Conservation (phyloP, 2,888 invertebrate species). For the Ennomos erosarius region DNA sequence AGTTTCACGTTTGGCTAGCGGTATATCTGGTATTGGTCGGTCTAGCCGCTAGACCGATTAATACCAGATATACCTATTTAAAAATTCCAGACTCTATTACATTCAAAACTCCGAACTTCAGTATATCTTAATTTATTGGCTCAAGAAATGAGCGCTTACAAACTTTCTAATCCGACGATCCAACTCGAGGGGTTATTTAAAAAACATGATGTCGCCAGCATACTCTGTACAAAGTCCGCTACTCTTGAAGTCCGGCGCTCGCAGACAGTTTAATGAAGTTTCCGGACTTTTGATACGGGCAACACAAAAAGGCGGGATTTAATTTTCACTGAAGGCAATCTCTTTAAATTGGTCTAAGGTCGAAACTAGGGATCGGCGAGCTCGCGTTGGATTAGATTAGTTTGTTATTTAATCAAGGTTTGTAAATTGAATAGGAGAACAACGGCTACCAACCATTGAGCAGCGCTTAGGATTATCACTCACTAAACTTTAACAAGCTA, state of each 20-base stretch:
- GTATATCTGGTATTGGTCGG: too few species aligned
- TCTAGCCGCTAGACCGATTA: too few species aligned
- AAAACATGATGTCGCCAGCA: constrained; percentile 33
- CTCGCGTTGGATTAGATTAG: constrained; percentile 1
- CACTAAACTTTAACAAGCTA: too few species aligned
- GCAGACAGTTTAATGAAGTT: constrained; percentile 22
- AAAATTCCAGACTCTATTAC: constrained; percentile 8
- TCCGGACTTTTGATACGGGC: constrained; percentile 12
- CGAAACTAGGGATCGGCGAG: constrained; percentile 7
- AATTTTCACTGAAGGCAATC: constrained; percentile 11
- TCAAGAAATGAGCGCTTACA: constrained; percentile 13
- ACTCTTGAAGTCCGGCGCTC: constrained; percentile 7
- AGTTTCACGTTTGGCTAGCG: background rate
- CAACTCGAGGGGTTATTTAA: constrained; percentile 29
- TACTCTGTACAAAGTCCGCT: constrained; percentile 3
- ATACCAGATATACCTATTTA: background rate
- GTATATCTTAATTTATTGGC: constrained; percentile 30
- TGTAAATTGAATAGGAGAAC: background rate
- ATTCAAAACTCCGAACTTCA: constrained; percentile 13
- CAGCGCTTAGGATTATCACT: too few species aligned
- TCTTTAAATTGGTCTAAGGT: constrained; percentile 12
- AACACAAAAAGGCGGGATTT: constrained; percentile 18
- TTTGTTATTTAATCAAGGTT: constrained; percentile 13
- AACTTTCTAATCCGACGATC: constrained; percentile 32
- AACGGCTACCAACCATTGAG: background rate